These are phyloP conservation scores for Dicrurus megarhynchus DNA, from an alignment of 2,113 vertebrate species.

Conservation along the genomic window DNA sequence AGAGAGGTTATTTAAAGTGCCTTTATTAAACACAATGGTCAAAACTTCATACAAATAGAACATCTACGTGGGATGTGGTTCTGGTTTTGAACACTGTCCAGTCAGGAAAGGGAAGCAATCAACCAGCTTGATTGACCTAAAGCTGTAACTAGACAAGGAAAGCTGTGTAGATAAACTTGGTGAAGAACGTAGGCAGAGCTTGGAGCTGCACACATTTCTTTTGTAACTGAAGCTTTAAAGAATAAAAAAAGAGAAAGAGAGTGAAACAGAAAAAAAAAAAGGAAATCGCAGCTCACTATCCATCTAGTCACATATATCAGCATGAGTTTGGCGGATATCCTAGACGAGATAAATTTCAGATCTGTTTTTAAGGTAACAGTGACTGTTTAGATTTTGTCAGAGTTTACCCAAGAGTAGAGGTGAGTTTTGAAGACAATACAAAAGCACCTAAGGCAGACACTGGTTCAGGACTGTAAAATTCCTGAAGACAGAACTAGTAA, in stretches of 20 bases:
- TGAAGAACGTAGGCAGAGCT: neutral
- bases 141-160: neutral
- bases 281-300: neutral
- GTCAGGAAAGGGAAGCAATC: neutral
- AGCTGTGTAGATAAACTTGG: neutral
- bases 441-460: neutral
- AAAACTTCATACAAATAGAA: neutral
- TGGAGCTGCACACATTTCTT: neutral
- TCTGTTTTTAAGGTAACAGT: neutral
- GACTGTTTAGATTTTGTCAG: neutral
- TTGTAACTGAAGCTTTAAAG: neutral
- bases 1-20: neutral
- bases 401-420: neutral
- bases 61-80: neutral
- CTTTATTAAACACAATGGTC: neutral
- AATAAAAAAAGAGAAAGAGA: neutral
- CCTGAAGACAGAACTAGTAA: neutral
- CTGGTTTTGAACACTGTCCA: neutral
- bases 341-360: neutral
- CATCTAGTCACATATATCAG: neutral
- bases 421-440: neutral
- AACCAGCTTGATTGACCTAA: neutral
- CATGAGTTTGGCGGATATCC: neutral
- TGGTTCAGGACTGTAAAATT: neutral
- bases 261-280: neutral